Percentiles rank a stretch among this genome's conserved stretches.
These are phyloP conservation scores for Acipenser oxyrinchus DNA, from an alignment of 2,797 vertebrate species.

Conservation along the genomic window DNA sequence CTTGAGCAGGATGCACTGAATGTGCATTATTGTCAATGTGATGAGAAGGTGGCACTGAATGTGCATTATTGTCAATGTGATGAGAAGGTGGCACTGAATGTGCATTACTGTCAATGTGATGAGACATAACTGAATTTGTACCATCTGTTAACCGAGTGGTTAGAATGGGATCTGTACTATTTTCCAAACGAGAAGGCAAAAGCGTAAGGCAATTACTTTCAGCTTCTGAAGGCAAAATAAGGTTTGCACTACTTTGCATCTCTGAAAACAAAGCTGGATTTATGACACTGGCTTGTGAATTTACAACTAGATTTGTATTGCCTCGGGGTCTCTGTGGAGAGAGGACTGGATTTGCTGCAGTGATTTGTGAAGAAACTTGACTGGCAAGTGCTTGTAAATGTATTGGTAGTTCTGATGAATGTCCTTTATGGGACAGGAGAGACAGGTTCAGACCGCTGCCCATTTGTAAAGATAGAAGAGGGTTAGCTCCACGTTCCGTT, in stretches of 20 bases:
- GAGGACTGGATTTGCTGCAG: slow-evolving; percentile 29
- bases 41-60: slow-evolving; percentile 16
- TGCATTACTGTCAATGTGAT: slow-evolving; percentile 13
- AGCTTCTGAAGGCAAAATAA: background rate
- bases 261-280: background rate
- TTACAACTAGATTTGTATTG: background rate
- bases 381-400: slow-evolving; percentile 32
- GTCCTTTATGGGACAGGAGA: slow-evolving; percentile 30
- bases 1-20: no score
- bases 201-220: slow-evolving; percentile 28
- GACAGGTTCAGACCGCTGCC: slow-evolving; percentile 47
- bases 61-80: slow-evolving; percentile 9
- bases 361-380: slow-evolving; percentile 45
- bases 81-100: slow-evolving; percentile 19
- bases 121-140: slow-evolving; percentile 36
- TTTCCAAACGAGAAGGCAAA: slow-evolving; percentile 57
- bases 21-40: slow-evolving; percentile 10
- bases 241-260: background rate
- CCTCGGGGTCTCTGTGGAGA: background rate
- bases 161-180: slow-evolving; percentile 44
- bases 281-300: background rate
- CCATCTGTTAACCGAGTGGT: slow-evolving; percentile 52
- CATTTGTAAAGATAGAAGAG: slow-evolving; percentile 61
- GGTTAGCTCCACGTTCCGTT: slow-evolving; percentile 51
- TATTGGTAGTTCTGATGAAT: slow-evolving; percentile 44